phyloP scores from a whole-genome alignment of 35 echinoderm and acorn worm species.

The Ptychodera flava region DNA sequence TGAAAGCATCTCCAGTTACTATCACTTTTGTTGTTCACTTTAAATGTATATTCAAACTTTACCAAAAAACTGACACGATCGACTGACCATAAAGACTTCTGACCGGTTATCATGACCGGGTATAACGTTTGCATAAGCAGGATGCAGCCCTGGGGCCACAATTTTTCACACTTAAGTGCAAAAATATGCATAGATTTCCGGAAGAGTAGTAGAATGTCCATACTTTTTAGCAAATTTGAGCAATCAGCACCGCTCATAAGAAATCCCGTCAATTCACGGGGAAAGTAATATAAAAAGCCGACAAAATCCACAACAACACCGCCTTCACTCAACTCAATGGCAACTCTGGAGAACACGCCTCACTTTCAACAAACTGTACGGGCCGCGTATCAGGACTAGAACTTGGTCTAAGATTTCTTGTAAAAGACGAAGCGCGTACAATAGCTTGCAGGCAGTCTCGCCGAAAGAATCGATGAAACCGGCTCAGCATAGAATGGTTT shows the following conservation, averaged over 20 bases:
- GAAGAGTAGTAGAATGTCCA: neutral
- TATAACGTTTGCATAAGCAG: neutral
- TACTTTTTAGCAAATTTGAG: slow-evolving; percentile 66
- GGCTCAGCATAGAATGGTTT: too few relatives aligned
- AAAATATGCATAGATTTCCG: neutral
- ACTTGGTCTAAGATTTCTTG: too few relatives aligned
- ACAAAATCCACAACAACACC: slow-evolving; percentile 75
- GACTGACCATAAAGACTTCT: too few relatives aligned
- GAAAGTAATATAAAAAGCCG: slow-evolving; percentile 26
- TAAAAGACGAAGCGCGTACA: too few relatives aligned
- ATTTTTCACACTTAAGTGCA: too few relatives aligned
- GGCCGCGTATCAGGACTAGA: slow-evolving; percentile 87
- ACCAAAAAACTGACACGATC: neutral
- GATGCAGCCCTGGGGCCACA: neutral
- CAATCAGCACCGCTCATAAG: slow-evolving; percentile 53
- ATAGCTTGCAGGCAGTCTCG: too few relatives aligned
- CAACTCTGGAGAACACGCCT: slow-evolving; percentile 25
- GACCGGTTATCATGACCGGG: neutral
- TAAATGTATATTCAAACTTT: too few relatives aligned
- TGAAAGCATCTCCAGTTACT: too few relatives aligned
- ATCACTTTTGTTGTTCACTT: too few relatives aligned
- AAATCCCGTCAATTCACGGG: too few relatives aligned
- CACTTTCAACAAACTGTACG: slow-evolving; percentile 87
- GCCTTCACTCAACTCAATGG: slow-evolving; percentile 50
- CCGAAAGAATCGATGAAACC: too few relatives aligned